These are phyloP conservation scores for Thymelicus acteon DNA, from an alignment of 2,888 invertebrate genomes.

Conservation along the genomic window DNA sequence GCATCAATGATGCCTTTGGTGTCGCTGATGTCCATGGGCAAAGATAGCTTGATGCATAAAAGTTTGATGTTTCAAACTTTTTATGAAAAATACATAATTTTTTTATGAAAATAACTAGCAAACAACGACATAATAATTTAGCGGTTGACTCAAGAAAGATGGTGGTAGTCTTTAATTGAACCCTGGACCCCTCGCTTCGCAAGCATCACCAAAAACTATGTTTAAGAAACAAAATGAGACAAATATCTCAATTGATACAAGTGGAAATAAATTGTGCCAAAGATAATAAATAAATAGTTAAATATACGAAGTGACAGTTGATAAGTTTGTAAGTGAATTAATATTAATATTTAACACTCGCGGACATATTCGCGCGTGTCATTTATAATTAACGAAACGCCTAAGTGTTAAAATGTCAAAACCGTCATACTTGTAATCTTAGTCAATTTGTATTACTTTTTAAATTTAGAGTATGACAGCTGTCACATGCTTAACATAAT, in stretches of 20 bases:
- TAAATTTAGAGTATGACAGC: slow-evolving; percentile 18
- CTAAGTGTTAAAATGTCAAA: slow-evolving; percentile 4
- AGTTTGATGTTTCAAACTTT: too few relatives aligned
- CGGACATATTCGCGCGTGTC: slow-evolving; percentile 12
- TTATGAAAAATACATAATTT: too few relatives aligned
- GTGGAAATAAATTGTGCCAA: slow-evolving; percentile 1
- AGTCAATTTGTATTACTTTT: slow-evolving; percentile 20
- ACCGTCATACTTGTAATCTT: slow-evolving; percentile 16
- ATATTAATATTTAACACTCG: slow-evolving; percentile 23
- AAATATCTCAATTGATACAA: neutral
- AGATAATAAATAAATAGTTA: neutral
- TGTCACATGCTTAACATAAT: slow-evolving; percentile 11
- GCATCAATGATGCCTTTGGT: too few relatives aligned
- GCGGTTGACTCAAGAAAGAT: too few relatives aligned
- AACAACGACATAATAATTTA: too few relatives aligned
- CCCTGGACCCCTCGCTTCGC: too few relatives aligned
- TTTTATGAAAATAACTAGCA: too few relatives aligned
- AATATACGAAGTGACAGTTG: slow-evolving; percentile 6
- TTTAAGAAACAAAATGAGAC: too few relatives aligned
- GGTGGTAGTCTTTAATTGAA: too few relatives aligned
- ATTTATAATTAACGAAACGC: neutral
- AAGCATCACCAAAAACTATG: too few relatives aligned
- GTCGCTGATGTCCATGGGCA: too few relatives aligned
- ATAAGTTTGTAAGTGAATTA: slow-evolving; percentile 8
- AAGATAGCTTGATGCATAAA: too few relatives aligned